phyloP scores from a whole-genome alignment of 2,797 vertebrate genomes.

The Micropoecilia bifurca region DNA sequence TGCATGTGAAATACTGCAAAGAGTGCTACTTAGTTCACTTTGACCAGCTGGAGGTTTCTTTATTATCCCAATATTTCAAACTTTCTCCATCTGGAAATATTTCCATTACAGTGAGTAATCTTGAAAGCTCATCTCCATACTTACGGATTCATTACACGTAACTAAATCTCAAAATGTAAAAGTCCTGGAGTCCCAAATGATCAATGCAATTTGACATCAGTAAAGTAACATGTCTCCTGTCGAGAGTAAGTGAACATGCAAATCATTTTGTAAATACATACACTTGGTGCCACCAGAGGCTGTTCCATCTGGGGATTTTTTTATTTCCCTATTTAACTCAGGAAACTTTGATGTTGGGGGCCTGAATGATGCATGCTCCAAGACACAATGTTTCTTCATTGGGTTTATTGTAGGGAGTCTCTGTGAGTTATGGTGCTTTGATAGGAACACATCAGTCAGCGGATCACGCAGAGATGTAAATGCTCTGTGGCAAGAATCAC shows the following conservation, averaged over 20 bases:
- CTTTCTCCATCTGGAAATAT: background rate
- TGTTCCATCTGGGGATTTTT: background rate
- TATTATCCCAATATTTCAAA: background rate
- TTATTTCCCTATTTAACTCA: background rate
- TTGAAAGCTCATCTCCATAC: background rate
- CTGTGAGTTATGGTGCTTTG: background rate
- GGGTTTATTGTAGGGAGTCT: background rate
- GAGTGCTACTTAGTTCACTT: background rate
- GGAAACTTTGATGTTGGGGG: background rate
- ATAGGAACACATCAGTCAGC: background rate
- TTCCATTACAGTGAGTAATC: background rate
- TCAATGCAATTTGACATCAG: background rate
- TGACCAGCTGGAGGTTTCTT: background rate
- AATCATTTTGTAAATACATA: background rate
- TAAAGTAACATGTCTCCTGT: background rate
- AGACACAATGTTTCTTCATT: background rate
- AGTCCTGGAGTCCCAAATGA: background rate
- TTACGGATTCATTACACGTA: background rate
- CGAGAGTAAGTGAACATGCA: background rate
- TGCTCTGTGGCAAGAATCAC: background rate
- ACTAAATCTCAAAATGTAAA: background rate
- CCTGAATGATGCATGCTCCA: background rate
- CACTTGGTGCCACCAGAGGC: background rate
- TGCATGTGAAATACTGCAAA: background rate
- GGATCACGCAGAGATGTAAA: background rate